These are phyloP conservation scores for Micoletzkya japonica DNA, from an alignment of 2,888 invertebrate species.

Conservation along the genomic window DNA sequence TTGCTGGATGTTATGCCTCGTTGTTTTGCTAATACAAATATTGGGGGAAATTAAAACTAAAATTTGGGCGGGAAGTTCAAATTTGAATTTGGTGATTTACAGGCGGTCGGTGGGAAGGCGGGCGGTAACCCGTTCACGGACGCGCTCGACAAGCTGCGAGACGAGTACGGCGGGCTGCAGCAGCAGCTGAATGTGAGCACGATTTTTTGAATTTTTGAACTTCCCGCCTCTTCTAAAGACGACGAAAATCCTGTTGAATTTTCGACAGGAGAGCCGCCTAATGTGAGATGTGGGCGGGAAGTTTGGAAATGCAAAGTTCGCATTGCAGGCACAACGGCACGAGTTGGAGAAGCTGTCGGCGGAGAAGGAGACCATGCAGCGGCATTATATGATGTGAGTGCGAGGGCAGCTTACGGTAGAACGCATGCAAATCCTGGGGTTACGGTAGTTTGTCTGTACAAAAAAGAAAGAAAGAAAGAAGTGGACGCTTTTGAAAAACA, in stretches of 20 bases:
- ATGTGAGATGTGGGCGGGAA: no score
- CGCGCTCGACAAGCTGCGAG: conserved; percentile 42
- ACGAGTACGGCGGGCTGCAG: conserved; percentile 44
- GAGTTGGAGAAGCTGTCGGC: conserved; percentile 23
- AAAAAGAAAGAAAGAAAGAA: no score
- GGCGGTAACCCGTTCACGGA: conserved; percentile 37
- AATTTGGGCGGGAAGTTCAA: no score
- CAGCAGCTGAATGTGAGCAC: conserved; percentile 33
- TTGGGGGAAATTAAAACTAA: no score
- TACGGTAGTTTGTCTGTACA: neutral
- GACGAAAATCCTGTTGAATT: neutral
- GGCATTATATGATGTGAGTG: conserved; percentile 92
- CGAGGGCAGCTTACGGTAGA: neutral
- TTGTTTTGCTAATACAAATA: no score
- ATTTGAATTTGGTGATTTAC: neutral
- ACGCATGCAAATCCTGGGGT: no score
- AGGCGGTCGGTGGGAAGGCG: conserved; percentile 4
- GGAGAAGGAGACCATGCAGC: conserved; percentile 91
- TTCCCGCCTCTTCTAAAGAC: neutral
- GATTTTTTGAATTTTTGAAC: neutral
- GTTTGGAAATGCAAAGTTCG: neutral
- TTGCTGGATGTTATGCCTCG: no score
- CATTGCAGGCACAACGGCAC: conserved; percentile 16
- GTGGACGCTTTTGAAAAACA: no score
- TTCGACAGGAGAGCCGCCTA: neutral